These are phyloP conservation scores for Drosophila paramelanica DNA, from an alignment of 2,888 invertebrate species.

Conservation along the genomic window DNA sequence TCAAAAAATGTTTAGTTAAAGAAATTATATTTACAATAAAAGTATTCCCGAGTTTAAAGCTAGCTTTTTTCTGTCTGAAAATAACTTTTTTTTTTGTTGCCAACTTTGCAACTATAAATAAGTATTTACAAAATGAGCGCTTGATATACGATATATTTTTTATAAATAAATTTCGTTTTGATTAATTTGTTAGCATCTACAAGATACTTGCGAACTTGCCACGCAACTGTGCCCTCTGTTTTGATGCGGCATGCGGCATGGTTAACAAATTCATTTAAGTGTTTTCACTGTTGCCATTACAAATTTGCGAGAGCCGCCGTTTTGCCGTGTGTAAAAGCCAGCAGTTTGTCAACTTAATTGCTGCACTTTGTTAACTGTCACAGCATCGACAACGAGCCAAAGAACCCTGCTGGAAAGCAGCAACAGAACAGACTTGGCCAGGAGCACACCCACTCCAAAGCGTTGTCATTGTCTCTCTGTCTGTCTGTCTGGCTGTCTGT, in stretches of 20 bases:
- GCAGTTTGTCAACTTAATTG: constrained; percentile 82
- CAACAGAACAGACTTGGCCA: constrained; percentile 20
- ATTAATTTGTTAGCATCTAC: constrained; percentile 46
- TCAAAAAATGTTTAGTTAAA: too few relatives aligned
- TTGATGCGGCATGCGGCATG: constrained; percentile 32
- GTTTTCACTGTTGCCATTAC: constrained; percentile 65
- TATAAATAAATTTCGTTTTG: constrained; percentile 18
- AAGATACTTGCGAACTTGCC: constrained; percentile 42
- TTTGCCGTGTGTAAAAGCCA: constrained; percentile 59
- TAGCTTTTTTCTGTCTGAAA: neutral
- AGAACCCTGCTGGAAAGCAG: neutral
- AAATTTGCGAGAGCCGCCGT: constrained; percentile 48
- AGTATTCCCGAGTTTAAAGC: neutral
- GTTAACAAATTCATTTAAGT: constrained; percentile 74
- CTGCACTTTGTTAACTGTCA: constrained; percentile 82
- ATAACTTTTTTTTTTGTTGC: neutral
- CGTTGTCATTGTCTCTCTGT: constrained; percentile 30
- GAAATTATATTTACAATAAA: too few relatives aligned
- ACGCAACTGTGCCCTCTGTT: constrained; percentile 23
- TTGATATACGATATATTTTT: constrained; percentile 6
- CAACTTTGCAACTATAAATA: neutral
- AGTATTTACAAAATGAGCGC: neutral
- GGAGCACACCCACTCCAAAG: constrained; percentile 36
- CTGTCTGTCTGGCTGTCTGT: constrained; percentile 26
- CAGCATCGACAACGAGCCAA: constrained; percentile 39